Evolutionary conservation across 2,113 vertebrate species (phyloP), one percentile per base, ranked within the genome.

Genomic region (Clarias macrocephalus): DNA sequence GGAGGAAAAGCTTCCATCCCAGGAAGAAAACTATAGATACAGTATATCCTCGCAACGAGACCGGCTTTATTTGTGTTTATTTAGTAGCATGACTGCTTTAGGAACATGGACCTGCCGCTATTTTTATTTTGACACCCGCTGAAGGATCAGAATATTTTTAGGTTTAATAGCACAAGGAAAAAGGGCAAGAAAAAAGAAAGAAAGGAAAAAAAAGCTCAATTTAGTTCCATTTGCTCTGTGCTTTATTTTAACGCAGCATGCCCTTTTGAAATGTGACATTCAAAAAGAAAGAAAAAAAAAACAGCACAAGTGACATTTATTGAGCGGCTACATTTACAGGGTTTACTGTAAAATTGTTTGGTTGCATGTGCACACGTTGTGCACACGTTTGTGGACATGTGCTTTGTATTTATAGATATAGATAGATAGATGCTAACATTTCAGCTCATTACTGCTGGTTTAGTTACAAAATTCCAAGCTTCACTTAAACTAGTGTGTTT

Each of bases 261-360:
- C 4, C 37, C 37, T 52, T 85, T 85, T 52, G 21, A 63, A 54
- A 81, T 81, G 56, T 81, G 54, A 19, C 28, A 1, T 25, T 59
- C 19, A 23, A 57, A 65, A 48, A 37, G 48, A 48, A 48, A 48
- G 7, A 6, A 48, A 0, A 48, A 48, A 7, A 48, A 80, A 52
- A 48, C 5, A 54, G 52, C 63, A 84, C 82, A 57, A 28, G 52
- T 84, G 83, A 84, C 83, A 81, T 81, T 80, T 80, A 80, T 18
- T 80, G 79, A 80, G 56, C 28, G 59, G 77, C 77, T 12, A 10
- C 54, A 59, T 80, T 77, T 13, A 65, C 59, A 63, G 57, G 23
- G 11, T 76, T 52, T 3, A 10, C 73, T 77, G 59, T 19, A 21
- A 56, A 21, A 72, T 13, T 52, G 12, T 72, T 57, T 28, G 42